Base-by-base conservation (phyloP, 2,113 vertebrate species). In the Protomyctophum bolini region DNA sequence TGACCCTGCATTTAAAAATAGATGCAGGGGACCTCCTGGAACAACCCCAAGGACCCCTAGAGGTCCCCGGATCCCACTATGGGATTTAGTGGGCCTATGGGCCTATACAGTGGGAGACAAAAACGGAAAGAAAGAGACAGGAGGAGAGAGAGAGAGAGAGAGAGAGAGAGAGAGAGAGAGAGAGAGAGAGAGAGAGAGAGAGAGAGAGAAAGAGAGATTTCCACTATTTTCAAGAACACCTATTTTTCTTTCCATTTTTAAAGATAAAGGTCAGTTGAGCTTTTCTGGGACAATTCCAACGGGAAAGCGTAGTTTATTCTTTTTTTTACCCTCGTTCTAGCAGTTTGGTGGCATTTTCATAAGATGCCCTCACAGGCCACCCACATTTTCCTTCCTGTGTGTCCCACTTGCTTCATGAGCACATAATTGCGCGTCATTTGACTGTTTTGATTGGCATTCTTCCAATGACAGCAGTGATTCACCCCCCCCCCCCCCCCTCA, bases 221-320 rank as follows among this genome's bases (percentile, higher is more conserved):
- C 5, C 33, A 41, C 3, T 6, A 41, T 41, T 41, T 4, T 41
- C 33, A 41, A 41, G 33, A 4, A 6, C 33, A 41, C 33, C 33
- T n/a, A 10, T 15, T 6, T 7, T 46, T 10, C 12, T 45, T 52
- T 58, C 48, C 71, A 52, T 61, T 56, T 57, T 21, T 66, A 28
- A 45, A 21, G 66, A 50, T 63, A 80, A 79, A 83, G 67, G 76
- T 74, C 51, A 73, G 60, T 70, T 50, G n/a, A 69, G 57, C 58
- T 79, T 75, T 62, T 65, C 66, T 63, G 65, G 48, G 71, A 64
- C 71, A 55, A 14, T 46, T 75, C 46, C 61, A 10, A 47, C 10
- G 41, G 14, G 52, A 50, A 0, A 49, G 29, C 7, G 61, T 52
- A 14, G 6, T 71, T 10, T 14, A 66, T 68, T 48, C 59, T 63